These are phyloP conservation scores for Saimiri boliviensis DNA, from an alignment of 2,113 vertebrate species.

Conservation along the genomic window DNA sequence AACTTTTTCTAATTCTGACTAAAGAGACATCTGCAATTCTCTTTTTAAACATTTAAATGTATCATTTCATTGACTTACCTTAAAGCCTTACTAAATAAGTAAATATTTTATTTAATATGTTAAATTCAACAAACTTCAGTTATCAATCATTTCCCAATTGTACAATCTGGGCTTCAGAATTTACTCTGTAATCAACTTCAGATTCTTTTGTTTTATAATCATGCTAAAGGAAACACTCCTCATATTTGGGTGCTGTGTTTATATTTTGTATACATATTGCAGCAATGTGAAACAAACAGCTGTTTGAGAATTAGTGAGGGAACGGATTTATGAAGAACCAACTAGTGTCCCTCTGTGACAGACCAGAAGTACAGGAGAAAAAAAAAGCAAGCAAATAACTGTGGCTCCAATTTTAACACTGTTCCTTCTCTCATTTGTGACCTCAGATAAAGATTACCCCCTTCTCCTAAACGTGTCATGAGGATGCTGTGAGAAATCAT, in stretches of 20 bases:
- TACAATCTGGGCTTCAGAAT: not conserved
- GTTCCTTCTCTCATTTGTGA: not conserved
- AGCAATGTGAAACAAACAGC: not conserved
- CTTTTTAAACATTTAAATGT: constrained; percentile 31
- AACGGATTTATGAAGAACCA: not conserved
- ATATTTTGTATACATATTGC: not conserved
- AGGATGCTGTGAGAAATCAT: not conserved
- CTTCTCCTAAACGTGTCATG: not conserved
- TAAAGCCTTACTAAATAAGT: not conserved
- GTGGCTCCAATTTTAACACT: not conserved
- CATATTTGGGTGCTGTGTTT: not conserved
- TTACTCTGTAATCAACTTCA: not conserved
- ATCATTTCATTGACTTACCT: not conserved
- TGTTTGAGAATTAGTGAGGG: not conserved
- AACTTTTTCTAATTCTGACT: constrained; percentile 27
- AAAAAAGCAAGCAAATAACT: not conserved
- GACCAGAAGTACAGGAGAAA: not conserved
- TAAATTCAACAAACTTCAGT: not conserved
- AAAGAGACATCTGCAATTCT: constrained; percentile 14
- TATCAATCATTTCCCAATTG: not conserved
- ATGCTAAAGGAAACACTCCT: not conserved
- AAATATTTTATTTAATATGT: not conserved
- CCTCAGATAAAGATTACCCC: not conserved
- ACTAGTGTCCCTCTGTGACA: not conserved
- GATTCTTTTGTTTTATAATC: not conserved